Evolutionary conservation across 1,140 invertebrate genomes (phyloP).

Genomic region (Bombus soroeensis): DNA sequence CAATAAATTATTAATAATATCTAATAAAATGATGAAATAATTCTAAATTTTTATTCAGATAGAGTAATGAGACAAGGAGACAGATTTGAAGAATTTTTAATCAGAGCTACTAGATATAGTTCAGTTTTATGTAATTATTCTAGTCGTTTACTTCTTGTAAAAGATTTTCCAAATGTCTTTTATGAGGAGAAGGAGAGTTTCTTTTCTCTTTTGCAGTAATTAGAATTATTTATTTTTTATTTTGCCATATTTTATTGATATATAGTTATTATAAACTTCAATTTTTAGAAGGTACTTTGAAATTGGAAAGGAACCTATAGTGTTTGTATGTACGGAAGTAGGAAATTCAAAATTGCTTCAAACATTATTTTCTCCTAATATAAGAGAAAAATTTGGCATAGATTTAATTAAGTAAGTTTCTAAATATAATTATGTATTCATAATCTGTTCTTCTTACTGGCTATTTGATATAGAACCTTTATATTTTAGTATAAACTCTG

Average conservation of each 20-base stretch:
- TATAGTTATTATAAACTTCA: slow-evolving; percentile 30
- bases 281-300: slow-evolving; percentile 84
- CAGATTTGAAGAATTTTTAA: slow-evolving; percentile 87
- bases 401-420: slow-evolving; percentile 84
- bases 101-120: slow-evolving; percentile 87
- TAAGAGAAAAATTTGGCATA: slow-evolving; percentile 85
- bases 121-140: slow-evolving; percentile 84
- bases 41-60: slow-evolving; percentile 52
- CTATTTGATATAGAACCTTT: not conserved
- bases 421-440: slow-evolving; percentile 12
- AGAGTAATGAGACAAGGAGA: slow-evolving; percentile 83
- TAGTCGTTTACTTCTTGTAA: slow-evolving; percentile 85
- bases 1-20: slow-evolving; percentile 43
- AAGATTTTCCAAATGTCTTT: slow-evolving; percentile 90
- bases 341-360: slow-evolving; percentile 84
- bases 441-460: not conserved
- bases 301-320: slow-evolving; percentile 86
- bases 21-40: slow-evolving; percentile 17
- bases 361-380: slow-evolving; percentile 85
- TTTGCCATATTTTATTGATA: slow-evolving; percentile 27
- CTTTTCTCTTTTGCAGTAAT: slow-evolving; percentile 86
- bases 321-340: slow-evolving; percentile 88
- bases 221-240: slow-evolving; percentile 50
- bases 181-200: slow-evolving; percentile 85
- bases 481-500: slow-evolving; percentile 85